These are phyloP conservation scores for Sitta carolinensis DNA, from an alignment of 2,797 vertebrate species.

Conservation along the genomic window DNA sequence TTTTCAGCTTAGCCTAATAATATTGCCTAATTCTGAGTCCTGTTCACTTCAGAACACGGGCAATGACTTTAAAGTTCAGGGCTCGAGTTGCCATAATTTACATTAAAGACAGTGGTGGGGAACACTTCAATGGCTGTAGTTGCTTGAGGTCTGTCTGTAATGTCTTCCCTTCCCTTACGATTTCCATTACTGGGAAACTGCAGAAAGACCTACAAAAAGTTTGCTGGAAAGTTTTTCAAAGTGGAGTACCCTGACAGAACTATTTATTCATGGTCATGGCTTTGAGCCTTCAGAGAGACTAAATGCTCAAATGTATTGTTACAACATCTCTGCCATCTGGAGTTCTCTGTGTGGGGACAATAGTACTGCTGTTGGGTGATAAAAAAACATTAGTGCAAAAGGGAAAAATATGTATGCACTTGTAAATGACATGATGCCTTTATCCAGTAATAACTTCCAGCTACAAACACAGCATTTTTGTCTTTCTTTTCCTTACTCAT, in stretches of 20 bases:
- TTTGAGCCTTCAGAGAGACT: background rate
- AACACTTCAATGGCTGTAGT: background rate
- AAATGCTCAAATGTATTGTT: background rate
- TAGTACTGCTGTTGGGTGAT: background rate
- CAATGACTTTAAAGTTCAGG: background rate
- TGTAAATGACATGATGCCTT: background rate
- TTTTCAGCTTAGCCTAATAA: background rate
- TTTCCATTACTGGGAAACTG: background rate
- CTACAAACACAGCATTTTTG: background rate
- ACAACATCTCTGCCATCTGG: background rate
- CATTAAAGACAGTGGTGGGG: background rate
- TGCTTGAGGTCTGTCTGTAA: background rate
- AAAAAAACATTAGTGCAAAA: background rate
- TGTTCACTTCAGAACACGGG: background rate
- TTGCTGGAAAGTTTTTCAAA: background rate
- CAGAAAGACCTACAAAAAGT: background rate
- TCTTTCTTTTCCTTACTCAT: background rate
- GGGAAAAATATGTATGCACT: background rate
- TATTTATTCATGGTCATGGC: background rate
- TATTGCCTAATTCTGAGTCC: background rate
- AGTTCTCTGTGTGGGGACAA: background rate
- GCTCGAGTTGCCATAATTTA: background rate
- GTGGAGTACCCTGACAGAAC: background rate
- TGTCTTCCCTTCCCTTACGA: background rate
- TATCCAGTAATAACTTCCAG: background rate